Conservation (phyloP, 2,113 vertebrate genomes). For the Chloebia gouldiae region DNA sequence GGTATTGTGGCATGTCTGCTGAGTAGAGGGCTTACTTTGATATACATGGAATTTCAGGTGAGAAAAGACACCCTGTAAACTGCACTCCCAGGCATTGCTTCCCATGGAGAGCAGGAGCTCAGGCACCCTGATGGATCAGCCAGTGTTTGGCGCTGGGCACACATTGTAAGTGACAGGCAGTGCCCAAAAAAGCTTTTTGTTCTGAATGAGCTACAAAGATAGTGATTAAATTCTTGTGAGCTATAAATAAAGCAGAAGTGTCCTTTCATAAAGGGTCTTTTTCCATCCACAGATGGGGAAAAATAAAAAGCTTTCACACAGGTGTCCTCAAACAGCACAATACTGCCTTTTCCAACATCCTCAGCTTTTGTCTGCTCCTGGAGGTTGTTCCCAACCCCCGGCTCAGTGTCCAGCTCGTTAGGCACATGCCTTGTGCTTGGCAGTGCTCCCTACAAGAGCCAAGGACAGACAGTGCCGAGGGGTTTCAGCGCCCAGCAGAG, state of each 20-base stretch:
- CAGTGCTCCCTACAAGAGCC: background rate
- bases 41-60: background rate
- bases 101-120: background rate
- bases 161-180: background rate
- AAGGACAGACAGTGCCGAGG: background rate
- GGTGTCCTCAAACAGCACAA: background rate
- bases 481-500: background rate
- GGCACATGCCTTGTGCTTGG: background rate
- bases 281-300: background rate
- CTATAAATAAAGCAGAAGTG: background rate
- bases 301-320: background rate
- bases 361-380: background rate
- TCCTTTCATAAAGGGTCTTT: background rate
- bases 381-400: fast-evolving
- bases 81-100: background rate
- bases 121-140: background rate
- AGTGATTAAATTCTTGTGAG: background rate
- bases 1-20: background rate
- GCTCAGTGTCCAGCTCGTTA: background rate
- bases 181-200: background rate
- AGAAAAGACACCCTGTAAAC: background rate
- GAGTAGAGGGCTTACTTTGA: background rate
- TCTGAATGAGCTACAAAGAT: background rate
- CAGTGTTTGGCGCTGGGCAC: background rate
- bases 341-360: background rate